A percentile compares a stretch with the other conserved stretches of the same genome.
These are phyloP conservation scores for Vannuccia rotundouncinata DNA, from an alignment of 2,888 invertebrate genomes.

Conservation along the genomic window DNA sequence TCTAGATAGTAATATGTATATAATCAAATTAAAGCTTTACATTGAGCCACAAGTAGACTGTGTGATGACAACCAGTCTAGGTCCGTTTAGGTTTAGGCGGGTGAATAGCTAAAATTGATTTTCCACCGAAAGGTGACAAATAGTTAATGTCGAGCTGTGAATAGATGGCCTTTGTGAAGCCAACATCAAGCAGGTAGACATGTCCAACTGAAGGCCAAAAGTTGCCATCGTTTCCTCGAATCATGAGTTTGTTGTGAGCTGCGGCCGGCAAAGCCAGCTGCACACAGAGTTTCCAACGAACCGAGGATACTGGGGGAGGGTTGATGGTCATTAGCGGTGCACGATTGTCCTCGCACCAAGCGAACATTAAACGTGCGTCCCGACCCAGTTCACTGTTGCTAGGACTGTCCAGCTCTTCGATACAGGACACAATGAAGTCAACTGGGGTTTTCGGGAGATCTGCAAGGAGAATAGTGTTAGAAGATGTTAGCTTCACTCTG, in stretches of 20 bases:
- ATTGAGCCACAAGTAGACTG: too few species aligned
- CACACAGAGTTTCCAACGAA: not conserved
- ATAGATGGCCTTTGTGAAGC: not conserved
- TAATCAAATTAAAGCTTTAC: too few species aligned
- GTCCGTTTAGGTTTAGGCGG: not conserved
- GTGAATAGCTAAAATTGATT: not conserved
- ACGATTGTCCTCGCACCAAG: not conserved
- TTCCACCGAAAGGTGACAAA: not conserved
- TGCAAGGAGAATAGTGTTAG: too few species aligned
- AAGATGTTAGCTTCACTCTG: too few species aligned
- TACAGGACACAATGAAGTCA: not conserved
- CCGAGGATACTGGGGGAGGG: not conserved
- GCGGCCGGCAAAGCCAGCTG: not conserved
- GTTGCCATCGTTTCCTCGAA: not conserved
- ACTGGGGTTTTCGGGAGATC: not conserved
- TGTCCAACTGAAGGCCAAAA: not conserved
- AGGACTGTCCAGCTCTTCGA: not conserved
- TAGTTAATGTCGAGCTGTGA: not conserved
- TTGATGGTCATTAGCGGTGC: not conserved
- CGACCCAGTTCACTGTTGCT: not conserved
- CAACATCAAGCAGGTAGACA: not conserved
- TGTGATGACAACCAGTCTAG: too few species aligned
- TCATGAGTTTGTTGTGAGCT: not conserved
- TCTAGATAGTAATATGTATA: too few species aligned
- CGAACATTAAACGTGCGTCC: not conserved